Evolutionary conservation across 2,888 invertebrate species (phyloP), one percentile per base, ranked within the genome.

Genomic region (Nymphalis polychloros): DNA sequence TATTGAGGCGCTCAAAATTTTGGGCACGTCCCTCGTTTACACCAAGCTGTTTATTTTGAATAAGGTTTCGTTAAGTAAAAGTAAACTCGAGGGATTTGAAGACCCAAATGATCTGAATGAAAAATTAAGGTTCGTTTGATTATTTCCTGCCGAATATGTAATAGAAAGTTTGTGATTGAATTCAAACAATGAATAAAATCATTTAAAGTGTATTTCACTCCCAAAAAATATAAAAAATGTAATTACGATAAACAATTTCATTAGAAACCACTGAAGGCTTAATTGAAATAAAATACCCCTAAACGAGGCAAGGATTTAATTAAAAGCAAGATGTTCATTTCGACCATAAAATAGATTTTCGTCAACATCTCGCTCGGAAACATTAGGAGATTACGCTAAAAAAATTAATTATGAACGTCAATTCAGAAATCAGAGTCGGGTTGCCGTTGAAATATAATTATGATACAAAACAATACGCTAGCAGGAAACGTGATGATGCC

Each of bases 31-130:
- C 74, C 73, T 79, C 88, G 86, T 89, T 90, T 87, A 89, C 89
- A 86, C 87, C 84, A 81, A 79, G 81, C 83, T 90, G 90, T 90
- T 91, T 90, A 88, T 89, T 90, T 90, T 90, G 89, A 91, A 90
- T 90, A 89, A 90, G 88, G 87, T 88, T 87, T 83, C 80, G 84
- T 83, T 89, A 89, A 89, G 89, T 88, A 87, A 89, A 90, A 89
- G 88, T 83, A 88, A 89, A 87, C 88, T 84, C 84, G 67, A 73
- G 86, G 85, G 84, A 84, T 75, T 80, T 76, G 76, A 71, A 80
- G 75, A 77, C 80, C 82, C 83, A 78, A 82, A 81, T 79, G 85
- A 80, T 83, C 78, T 82, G 87, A 87, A 88, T 89, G 84, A 89
- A 90, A 90, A 89, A 89, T 89, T 88, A 85, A 84, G 85, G 82